Evolutionary conservation across 2,113 vertebrate genomes (phyloP).

Genomic region (Ptychochromis oligacanthus): DNA sequence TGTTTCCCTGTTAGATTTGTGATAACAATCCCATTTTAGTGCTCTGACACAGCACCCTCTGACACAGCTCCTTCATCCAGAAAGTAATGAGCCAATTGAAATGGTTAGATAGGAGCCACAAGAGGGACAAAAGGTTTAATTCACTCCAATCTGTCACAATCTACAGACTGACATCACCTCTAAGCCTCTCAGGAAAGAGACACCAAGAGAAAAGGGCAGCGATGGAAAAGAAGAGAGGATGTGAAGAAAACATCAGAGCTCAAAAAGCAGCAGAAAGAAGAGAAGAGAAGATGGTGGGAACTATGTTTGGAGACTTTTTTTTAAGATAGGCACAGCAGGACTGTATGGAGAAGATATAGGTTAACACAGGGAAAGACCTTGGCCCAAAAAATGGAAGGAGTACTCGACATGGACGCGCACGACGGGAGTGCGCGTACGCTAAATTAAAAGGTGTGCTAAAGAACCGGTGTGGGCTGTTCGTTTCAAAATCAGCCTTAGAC

Average conservation of each 20-base stretch:
- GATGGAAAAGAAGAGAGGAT: constrained; percentile 18
- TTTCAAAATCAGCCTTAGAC: neutral
- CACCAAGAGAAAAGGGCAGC: constrained; percentile 30
- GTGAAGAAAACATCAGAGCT: constrained; percentile 10
- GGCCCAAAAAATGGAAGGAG: constrained; percentile 75
- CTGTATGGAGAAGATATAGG: constrained; percentile 42
- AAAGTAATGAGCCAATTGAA: constrained; percentile 68
- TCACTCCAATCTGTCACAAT: constrained; percentile 70
- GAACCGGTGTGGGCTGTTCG: constrained; percentile 32
- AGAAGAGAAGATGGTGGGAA: constrained; percentile 4
- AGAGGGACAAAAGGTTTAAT: constrained; percentile 70
- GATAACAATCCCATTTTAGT: constrained; percentile 63
- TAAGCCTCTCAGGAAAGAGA: constrained; percentile 28
- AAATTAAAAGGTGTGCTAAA: constrained; percentile 42
- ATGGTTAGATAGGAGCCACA: constrained; percentile 62
- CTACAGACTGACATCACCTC: constrained; percentile 62
- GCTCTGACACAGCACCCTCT: constrained; percentile 49
- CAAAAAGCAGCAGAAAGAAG: neutral
- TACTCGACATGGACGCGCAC: constrained; percentile 61
- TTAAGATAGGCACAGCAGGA: neutral
- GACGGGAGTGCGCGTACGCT: constrained; percentile 50
- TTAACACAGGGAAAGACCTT: constrained; percentile 74
- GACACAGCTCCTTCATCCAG: constrained; percentile 52
- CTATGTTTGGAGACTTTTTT: constrained; percentile 1
- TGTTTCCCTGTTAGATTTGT: constrained; percentile 40